These are phyloP conservation scores for Drosophila planitibia DNA, from an alignment of 2,888 invertebrate species.

Conservation along the genomic window DNA sequence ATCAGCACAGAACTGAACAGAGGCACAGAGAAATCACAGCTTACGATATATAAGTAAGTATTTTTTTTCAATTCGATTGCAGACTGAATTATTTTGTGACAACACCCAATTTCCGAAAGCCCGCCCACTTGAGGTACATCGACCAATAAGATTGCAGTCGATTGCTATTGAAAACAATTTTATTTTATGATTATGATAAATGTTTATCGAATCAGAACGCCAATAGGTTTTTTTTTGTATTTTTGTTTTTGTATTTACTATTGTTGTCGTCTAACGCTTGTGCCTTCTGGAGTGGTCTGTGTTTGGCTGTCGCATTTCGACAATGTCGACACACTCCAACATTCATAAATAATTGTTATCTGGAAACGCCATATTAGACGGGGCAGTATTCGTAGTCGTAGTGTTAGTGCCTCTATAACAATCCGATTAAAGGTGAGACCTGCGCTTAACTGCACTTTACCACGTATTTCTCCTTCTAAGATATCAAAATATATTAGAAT, in stretches of 20 bases:
- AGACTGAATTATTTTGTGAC: constrained; percentile 17
- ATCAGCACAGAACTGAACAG: background rate
- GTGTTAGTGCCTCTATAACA: constrained; percentile 31
- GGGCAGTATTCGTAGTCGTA: constrained; percentile 52
- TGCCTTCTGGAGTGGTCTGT: constrained; percentile 34
- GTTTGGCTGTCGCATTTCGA: constrained; percentile 67
- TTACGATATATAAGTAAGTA: constrained; percentile 41
- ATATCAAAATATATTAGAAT: constrained; percentile 11
- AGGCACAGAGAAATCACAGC: constrained; percentile 4
- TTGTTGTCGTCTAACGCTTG: constrained; percentile 28
- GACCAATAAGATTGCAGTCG: constrained; percentile 75
- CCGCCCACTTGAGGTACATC: constrained; percentile 63
- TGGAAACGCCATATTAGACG: constrained; percentile 72
- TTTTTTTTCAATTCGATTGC: constrained; percentile 14
- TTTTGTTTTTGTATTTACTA: constrained; percentile 39
- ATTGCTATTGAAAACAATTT: constrained; percentile 63
- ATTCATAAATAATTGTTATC: constrained; percentile 76
- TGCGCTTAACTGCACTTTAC: constrained; percentile 7
- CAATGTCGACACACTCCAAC: constrained; percentile 58
- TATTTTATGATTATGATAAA: constrained; percentile 82
- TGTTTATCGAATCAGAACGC: constrained; percentile 83
- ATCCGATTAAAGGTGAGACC: constrained; percentile 60
- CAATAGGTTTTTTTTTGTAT: constrained; percentile 58
- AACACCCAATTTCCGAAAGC: constrained; percentile 47
- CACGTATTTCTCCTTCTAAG: constrained; percentile 21